Evolutionary conservation across 1,140 invertebrate genomes (phyloP).

Genomic region (Marisa cornuarietis): DNA sequence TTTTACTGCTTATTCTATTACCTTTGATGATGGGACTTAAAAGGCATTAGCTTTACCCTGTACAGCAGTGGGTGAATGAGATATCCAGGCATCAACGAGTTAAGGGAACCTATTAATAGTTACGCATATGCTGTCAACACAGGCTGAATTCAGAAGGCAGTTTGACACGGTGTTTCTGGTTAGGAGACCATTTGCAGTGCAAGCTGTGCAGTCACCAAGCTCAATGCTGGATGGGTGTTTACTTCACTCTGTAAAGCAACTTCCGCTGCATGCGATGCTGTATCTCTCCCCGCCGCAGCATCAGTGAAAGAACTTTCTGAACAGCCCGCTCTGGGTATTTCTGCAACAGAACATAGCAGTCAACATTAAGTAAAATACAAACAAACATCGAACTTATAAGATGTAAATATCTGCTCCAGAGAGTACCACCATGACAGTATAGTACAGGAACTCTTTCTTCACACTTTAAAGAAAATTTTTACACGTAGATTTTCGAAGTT

Average conservation of each 20-base stretch:
- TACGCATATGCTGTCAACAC: no score
- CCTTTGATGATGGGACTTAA: no score
- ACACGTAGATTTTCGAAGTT: no score
- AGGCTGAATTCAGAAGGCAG: no score
- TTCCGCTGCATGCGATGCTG: slow-evolving; percentile 96
- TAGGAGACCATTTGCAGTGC: no score
- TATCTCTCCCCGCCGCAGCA: slow-evolving; percentile 93
- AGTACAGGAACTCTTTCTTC: no score
- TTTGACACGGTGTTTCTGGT: no score
- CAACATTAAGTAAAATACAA: background rate
- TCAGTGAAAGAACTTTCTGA: slow-evolving; percentile 89
- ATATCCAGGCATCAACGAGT: no score
- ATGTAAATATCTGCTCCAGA: background rate
- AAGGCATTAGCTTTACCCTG: no score
- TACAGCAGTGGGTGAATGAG: no score
- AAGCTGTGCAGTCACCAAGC: background rate
- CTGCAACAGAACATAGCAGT: slow-evolving; percentile 58
- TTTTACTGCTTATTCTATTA: no score
- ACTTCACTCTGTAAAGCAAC: slow-evolving; percentile 92
- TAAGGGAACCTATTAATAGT: background rate
- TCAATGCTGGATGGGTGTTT: slow-evolving; percentile 32
- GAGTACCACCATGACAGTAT: background rate
- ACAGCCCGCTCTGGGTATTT: slow-evolving; percentile 91
- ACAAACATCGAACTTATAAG: background rate
- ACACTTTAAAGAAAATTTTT: no score